phyloP scores from a whole-genome alignment of 37 sponge, comb jelly and placozoan species.

The Mnemiopsis leidyi region DNA sequence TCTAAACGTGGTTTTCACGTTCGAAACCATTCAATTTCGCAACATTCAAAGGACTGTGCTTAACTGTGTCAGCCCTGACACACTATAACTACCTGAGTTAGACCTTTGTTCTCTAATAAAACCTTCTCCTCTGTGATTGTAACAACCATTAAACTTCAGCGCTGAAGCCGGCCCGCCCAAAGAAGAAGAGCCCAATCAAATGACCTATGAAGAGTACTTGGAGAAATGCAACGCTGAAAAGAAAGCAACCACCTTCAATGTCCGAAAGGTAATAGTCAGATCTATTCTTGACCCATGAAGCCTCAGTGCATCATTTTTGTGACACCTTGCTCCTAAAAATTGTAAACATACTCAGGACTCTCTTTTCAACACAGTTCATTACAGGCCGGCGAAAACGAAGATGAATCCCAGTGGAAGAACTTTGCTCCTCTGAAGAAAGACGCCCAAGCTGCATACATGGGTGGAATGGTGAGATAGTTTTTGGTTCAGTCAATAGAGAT shows the following conservation, averaged over 20 bases:
- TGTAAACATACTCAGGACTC: no score
- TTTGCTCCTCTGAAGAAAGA: slow-evolving; percentile 47
- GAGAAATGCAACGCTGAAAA: background rate
- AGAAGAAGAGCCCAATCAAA: background rate
- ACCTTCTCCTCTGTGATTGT: background rate
- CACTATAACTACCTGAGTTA: no score
- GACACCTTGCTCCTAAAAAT: no score
- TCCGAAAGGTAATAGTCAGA: slow-evolving; percentile 20
- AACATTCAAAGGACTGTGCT: no score
- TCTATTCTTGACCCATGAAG: no score
- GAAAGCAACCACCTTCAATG: background rate
- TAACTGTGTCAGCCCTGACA: no score
- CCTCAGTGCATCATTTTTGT: no score
- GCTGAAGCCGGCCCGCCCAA: background rate
- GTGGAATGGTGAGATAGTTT: slow-evolving; percentile 15
- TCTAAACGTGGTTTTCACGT: no score
- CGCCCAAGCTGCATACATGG: background rate
- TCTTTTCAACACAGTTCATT: no score
- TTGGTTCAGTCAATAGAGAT: background rate
- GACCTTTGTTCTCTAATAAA: background rate
- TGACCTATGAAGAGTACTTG: slow-evolving; percentile 15
- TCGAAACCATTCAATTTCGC: no score
- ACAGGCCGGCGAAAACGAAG: slow-evolving; percentile 44
- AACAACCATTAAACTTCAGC: no score
- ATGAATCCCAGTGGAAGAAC: slow-evolving; percentile 37